These are phyloP conservation scores for Fregetta grallaria DNA, from an alignment of 2,113 vertebrate genomes.

Conservation along the genomic window DNA sequence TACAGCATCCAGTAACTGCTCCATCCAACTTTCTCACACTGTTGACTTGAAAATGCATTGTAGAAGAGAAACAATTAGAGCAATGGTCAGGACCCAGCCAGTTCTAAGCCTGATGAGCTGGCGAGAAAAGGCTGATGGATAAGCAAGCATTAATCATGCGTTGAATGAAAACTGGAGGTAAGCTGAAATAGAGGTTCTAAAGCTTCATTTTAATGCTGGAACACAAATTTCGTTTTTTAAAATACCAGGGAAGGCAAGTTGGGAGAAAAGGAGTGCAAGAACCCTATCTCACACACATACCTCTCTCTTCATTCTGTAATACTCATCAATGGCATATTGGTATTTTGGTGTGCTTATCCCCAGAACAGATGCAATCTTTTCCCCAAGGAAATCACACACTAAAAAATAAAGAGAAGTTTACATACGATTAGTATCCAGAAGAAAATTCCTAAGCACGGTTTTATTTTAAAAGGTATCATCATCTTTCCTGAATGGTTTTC, in stretches of 20 bases:
- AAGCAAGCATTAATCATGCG: not conserved
- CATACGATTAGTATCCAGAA: not conserved
- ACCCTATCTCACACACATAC: slow-evolving; percentile 64
- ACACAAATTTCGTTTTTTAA: not conserved
- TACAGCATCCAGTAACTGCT: not conserved
- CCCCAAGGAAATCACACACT: slow-evolving; percentile 97
- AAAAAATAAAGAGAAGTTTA: slow-evolving; percentile 48
- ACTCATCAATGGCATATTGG: slow-evolving; percentile 96
- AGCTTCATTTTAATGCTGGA: not conserved
- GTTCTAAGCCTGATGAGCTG: not conserved
- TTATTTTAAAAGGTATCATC: not conserved
- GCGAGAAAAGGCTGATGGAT: not conserved
- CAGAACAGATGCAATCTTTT: slow-evolving; percentile 93
- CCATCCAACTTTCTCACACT: not conserved
- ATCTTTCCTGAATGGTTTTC: not conserved
- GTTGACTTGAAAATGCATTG: not conserved
- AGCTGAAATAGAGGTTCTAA: not conserved
- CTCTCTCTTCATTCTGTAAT: slow-evolving; percentile 95
- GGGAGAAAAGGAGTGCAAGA: not conserved
- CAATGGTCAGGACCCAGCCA: not conserved
- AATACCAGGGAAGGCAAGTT: not conserved
- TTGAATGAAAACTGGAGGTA: not conserved
- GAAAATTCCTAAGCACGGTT: not conserved
- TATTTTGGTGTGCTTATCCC: slow-evolving; percentile 97
- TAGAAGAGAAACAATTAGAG: not conserved